These are phyloP conservation scores for Ichneumon xanthorius DNA, from an alignment of 2,888 invertebrate genomes.

Conservation along the genomic window DNA sequence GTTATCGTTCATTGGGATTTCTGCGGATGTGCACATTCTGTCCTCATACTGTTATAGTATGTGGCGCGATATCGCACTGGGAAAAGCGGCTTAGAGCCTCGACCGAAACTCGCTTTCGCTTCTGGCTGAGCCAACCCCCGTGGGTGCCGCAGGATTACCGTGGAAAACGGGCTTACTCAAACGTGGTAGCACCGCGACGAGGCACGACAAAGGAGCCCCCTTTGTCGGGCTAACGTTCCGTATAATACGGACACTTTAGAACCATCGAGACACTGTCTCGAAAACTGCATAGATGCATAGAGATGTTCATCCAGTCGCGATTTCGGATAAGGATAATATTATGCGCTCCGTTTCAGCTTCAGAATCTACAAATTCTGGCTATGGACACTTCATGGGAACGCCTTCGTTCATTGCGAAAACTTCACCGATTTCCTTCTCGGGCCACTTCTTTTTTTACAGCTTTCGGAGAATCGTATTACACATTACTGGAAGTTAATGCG, in stretches of 20 bases:
- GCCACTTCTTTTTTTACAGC: too few relatives aligned
- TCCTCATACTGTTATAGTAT: neutral
- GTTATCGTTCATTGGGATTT: constrained; percentile 64
- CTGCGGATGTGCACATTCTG: constrained; percentile 31
- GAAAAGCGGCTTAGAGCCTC: constrained; percentile 61
- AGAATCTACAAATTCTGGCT: neutral
- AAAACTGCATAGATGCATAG: constrained; percentile 36
- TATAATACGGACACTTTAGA: constrained; percentile 52
- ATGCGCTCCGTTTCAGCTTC: constrained; percentile 14
- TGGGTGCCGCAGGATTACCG: constrained; percentile 64
- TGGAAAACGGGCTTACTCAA: constrained; percentile 60
- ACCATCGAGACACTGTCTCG: constrained; percentile 47
- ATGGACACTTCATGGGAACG: neutral
- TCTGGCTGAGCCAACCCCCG: constrained; percentile 23
- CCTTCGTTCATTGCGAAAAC: neutral
- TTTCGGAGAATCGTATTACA: too few relatives aligned
- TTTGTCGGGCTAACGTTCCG: constrained; percentile 54
- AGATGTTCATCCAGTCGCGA: constrained; percentile 18
- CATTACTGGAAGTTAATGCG: too few relatives aligned
- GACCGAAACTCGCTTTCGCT: constrained; percentile 48
- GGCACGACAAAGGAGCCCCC: constrained; percentile 37
- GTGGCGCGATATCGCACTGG: constrained; percentile 42
- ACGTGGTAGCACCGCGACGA: constrained; percentile 30
- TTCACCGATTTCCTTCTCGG: too few relatives aligned
- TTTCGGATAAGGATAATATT: constrained; percentile 57